Evolutionary conservation across 2,113 vertebrate genomes (phyloP).

Genomic region (Microtus oregoni): DNA sequence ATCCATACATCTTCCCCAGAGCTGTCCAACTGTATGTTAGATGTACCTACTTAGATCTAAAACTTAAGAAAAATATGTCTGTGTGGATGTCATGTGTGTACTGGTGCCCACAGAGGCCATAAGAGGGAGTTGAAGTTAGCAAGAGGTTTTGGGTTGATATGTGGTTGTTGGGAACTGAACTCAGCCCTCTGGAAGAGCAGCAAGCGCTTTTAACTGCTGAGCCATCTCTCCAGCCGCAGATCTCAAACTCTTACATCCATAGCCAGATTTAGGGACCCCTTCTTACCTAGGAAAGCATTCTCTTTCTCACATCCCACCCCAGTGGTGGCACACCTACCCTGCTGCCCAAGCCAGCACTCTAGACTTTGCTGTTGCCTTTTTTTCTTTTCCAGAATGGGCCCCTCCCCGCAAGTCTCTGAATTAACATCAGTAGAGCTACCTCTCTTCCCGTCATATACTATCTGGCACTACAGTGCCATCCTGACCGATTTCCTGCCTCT

Average conservation of each 20-base stretch:
- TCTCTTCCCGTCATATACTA: not conserved
- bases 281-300: not conserved
- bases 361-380: not conserved
- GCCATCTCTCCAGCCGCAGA: not conserved
- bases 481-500: not conserved
- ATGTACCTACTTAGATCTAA: not conserved
- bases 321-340: not conserved
- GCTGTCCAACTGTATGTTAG: not conserved
- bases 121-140: not conserved
- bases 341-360: not conserved
- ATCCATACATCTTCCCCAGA: not conserved
- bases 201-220: not conserved
- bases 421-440: not conserved
- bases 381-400: not conserved
- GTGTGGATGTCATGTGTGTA: not conserved
- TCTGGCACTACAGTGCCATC: not conserved
- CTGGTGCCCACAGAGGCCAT: not conserved
- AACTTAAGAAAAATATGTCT: not conserved
- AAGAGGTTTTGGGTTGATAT: not conserved
- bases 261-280: not conserved
- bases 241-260: not conserved
- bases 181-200: not conserved
- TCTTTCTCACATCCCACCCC: not conserved
- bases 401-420: not conserved
- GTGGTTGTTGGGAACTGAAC: not conserved